Percentiles rank a stretch among this genome's conserved stretches.
Conservation (phyloP, 2,113 vertebrate species). For the Nesoenas mayeri region DNA sequence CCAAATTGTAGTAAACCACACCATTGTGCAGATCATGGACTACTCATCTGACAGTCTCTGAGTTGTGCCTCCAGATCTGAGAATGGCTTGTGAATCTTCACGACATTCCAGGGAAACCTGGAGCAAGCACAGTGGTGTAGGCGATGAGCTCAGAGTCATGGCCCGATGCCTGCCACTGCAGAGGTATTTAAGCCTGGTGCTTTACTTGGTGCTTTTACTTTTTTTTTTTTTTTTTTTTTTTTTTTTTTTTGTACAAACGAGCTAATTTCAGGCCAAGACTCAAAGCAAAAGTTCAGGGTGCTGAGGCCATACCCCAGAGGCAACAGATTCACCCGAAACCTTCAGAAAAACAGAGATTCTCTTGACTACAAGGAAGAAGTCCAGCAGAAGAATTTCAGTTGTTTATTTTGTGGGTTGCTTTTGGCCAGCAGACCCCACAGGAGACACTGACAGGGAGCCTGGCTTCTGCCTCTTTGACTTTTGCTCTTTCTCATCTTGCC, state of each 20-base stretch:
- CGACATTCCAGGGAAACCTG: neutral
- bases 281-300: neutral
- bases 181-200: neutral
- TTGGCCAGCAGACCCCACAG: neutral
- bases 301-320: neutral
- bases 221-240: neutral
- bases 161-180: constrained; percentile 37
- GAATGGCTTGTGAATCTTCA: neutral
- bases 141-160: neutral
- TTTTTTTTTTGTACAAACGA: neutral
- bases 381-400: neutral
- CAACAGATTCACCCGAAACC: neutral
- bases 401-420: neutral
- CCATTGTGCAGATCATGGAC: accelerated
- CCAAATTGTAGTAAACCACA: neutral
- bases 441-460: neutral
- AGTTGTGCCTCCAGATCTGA: neutral
- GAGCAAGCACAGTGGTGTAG: neutral
- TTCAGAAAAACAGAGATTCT: neutral
- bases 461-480: neutral
- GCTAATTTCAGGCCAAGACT: neutral
- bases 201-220: neutral
- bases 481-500: neutral
- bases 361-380: neutral
- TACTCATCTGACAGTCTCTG: neutral